Conservation (phyloP, 2,888 invertebrate genomes). For the Cephus rjabovi region DNA sequence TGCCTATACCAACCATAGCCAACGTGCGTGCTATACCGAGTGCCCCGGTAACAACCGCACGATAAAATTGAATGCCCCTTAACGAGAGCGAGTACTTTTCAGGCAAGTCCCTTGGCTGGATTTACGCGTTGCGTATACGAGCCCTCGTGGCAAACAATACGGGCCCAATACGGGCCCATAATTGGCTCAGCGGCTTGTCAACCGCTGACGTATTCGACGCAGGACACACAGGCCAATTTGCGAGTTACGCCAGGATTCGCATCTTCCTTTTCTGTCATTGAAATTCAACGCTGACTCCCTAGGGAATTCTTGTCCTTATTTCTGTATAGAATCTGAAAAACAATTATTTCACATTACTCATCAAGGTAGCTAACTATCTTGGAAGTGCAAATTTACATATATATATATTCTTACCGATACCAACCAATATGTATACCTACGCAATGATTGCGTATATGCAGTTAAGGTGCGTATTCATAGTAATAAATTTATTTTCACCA, state of each 20-base stretch:
- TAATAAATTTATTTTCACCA: neutral
- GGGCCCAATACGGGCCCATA: slow-evolving; percentile 2
- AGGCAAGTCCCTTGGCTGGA: slow-evolving; percentile 1
- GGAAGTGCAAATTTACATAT: neutral
- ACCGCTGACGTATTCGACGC: neutral
- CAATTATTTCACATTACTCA: neutral
- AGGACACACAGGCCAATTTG: neutral
- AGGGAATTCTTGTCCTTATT: neutral
- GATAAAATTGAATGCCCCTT: slow-evolving; percentile 7
- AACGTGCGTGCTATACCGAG: neutral
- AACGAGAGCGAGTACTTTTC: slow-evolving; percentile 8
- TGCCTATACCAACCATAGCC: neutral
- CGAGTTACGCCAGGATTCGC: neutral
- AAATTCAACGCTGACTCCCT: neutral
- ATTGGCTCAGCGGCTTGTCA: slow-evolving; percentile 7
- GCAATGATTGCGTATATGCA: neutral
- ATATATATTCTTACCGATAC: neutral
- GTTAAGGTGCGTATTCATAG: neutral
- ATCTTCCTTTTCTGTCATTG: neutral
- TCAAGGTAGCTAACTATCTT: neutral
- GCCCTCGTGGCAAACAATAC: slow-evolving; percentile 1
- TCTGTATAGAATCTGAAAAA: neutral
- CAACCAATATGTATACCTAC: neutral
- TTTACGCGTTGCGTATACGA: slow-evolving; percentile 6
- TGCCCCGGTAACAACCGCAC: slow-evolving; percentile 5